Percentiles rank a stretch among this genome's conserved stretches.
These are phyloP conservation scores for Argyresthia goedartella DNA, from an alignment of 2,888 invertebrate species.

Conservation along the genomic window DNA sequence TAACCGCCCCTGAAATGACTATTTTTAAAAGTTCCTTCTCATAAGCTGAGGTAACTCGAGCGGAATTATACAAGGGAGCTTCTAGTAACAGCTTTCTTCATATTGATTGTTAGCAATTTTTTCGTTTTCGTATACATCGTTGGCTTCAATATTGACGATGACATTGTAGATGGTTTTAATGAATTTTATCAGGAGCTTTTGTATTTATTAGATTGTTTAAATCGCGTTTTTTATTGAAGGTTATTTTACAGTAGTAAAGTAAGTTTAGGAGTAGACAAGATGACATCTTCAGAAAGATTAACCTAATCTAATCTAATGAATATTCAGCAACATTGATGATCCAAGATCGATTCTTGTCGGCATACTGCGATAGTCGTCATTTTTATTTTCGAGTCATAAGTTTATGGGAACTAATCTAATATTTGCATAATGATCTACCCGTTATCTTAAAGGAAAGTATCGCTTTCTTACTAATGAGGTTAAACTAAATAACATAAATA, in stretches of 20 bases:
- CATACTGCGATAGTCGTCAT: not conserved
- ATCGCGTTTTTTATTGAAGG: no score
- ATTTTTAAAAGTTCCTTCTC: constrained; percentile 50
- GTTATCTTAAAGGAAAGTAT: constrained; percentile 11
- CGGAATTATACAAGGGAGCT: constrained; percentile 33
- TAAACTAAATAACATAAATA: constrained; percentile 10
- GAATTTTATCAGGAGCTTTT: no score
- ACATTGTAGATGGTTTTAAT: no score
- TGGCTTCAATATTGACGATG: not conserved
- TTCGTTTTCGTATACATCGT: constrained; percentile 11
- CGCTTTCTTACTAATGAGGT: constrained; percentile 20
- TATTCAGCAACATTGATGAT: not conserved
- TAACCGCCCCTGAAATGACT: constrained; percentile 58
- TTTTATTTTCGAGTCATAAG: not conserved
- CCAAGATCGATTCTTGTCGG: constrained; percentile 17
- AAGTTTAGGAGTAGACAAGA: not conserved
- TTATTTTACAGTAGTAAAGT: no score
- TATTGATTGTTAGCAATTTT: constrained; percentile 54
- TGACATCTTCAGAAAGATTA: not conserved
- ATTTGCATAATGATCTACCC: constrained; percentile 22
- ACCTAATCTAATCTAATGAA: not conserved
- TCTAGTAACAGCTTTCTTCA: constrained; percentile 27
- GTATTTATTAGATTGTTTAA: no score
- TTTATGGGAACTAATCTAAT: constrained; percentile 6
- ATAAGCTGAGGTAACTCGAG: constrained; percentile 23